Base-by-base conservation (phyloP, 2,113 vertebrate species). In the Corythaeola cristata region DNA sequence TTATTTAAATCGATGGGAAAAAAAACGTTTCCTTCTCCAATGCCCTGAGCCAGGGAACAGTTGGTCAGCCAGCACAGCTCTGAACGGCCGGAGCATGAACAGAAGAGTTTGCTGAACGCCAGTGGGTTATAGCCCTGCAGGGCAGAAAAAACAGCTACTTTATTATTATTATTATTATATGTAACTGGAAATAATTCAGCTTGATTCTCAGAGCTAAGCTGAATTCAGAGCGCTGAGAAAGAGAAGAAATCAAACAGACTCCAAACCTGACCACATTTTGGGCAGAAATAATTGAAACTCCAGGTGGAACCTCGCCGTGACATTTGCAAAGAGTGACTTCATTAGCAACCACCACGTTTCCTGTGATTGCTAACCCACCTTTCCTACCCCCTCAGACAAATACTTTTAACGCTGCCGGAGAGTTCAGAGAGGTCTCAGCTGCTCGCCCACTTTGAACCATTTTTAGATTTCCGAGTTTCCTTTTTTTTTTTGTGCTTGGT, bases 261-360 rank as follows among this genome's bases (percentile, higher is more conserved):
- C 26, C 50, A 37, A 81, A 73, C 23, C 68, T 37, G 45, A 16
- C 32, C 23, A 6, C 3, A 33, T 23, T 71, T n/a, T 9, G 33
- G 77, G 49, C 52, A 86, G 86, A 79, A 90, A 94, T 90, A 64
- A 88, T 39, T 66, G 69, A 84, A 92, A 30, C 39, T 66, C 9
- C 32, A 28, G 69, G 78, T 49, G 50, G 88, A 81, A 81, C 49
- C 30, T 84, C 45, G 5, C 50, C 5, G 3, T 60, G 85, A 60
- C 73, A 66, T 71, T 69, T 73, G 53, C 50, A 21, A 39, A 59
- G 53, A 68, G 49, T 11, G 49, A 55, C 77, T 86, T 64, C 45
- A 41, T 35, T 37, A 74, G n/a, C 39, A 15, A 4, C 32, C 52
- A 2, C 74, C 20, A 11, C 60, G 7, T 26, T 19, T 45, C 45